Conservation (phyloP, 2,113 vertebrate genomes). For the Sus scrofa region T2T-Sscrofa CM000830.6:73314501-73315000, state of each 20-base stretch:
- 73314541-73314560: background rate
- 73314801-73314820: no score
- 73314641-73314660: background rate
- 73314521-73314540: background rate
- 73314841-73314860: no score
- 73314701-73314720: background rate
- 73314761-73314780: background rate
- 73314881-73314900: no score
- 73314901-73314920: no score
- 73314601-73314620: background rate
- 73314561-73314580: conserved; percentile 22
- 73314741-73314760: background rate
- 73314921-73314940: no score
- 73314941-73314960: background rate
- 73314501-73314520: conserved; percentile 2
- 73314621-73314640: background rate
- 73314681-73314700: conserved; percentile 1
- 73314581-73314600: background rate
- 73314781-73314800: no score
- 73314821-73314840: no score
- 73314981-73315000: conserved; percentile 35
- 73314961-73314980: conserved; percentile 29
- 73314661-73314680: background rate
- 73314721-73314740: background rate
- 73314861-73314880: no score